phyloP scores from a whole-genome alignment of 2,888 invertebrate genomes.

The Acleris emargana region DNA sequence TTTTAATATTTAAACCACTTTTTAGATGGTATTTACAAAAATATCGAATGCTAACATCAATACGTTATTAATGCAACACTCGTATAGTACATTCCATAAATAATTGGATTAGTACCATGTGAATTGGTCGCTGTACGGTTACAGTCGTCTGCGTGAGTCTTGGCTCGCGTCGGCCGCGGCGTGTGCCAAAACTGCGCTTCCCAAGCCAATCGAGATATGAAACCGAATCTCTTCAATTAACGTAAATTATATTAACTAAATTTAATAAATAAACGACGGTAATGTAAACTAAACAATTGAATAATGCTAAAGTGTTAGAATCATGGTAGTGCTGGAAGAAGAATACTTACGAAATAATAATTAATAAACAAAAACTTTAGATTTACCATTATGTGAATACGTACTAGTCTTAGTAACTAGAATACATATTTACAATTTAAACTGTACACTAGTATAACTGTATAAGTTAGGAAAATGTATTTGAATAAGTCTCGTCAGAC shows the following conservation, averaged over 20 bases:
- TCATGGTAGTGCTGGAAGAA: too few species aligned
- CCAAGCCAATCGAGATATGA: slow-evolving; percentile 28
- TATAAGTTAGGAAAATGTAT: background rate
- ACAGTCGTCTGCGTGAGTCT: slow-evolving; percentile 14
- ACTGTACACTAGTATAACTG: background rate
- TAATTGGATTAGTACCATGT: slow-evolving; percentile 29
- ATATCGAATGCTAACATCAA: background rate
- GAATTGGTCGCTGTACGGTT: slow-evolving; percentile 8
- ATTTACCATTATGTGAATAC: background rate
- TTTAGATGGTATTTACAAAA: background rate
- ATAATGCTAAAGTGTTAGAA: background rate
- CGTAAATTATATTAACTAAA: slow-evolving; percentile 1
- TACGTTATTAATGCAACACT: background rate
- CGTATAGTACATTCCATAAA: background rate
- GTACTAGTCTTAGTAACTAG: background rate
- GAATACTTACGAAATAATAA: too few species aligned
- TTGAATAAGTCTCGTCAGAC: slow-evolving; percentile 1
- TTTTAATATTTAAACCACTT: too few species aligned
- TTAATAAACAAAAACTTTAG: background rate
- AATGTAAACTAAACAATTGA: background rate
- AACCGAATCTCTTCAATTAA: slow-evolving; percentile 14
- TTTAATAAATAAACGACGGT: background rate
- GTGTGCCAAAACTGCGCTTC: slow-evolving; percentile 23
- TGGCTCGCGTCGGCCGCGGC: slow-evolving; percentile 11
- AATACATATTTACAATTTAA: background rate